A percentile compares a stretch with the other conserved stretches of the same genome.
These are phyloP conservation scores for Tenrec ecaudatus DNA, from an alignment of 2,113 vertebrate species.

Conservation along the genomic window DNA sequence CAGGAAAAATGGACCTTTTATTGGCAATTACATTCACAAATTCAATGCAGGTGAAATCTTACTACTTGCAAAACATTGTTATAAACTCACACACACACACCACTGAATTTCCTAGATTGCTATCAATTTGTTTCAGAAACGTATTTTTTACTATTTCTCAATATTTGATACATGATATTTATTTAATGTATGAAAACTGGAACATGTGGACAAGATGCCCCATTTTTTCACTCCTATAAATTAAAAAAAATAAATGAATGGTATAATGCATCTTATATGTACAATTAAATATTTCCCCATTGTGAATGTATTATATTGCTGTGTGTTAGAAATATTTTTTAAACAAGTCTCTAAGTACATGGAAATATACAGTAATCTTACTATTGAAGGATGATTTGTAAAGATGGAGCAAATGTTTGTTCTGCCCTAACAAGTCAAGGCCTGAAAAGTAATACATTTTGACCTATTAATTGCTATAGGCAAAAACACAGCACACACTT, in stretches of 20 bases:
- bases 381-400: neutral
- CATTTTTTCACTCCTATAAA: constrained; percentile 39
- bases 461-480: neutral
- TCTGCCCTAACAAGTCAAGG: neutral
- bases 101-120: neutral
- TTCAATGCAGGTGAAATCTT: constrained; percentile 50
- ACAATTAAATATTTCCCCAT: neutral
- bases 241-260: neutral
- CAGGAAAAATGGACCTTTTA: constrained; percentile 56
- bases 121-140: constrained; percentile 9
- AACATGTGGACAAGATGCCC: neutral
- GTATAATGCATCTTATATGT: neutral
- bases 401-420: neutral
- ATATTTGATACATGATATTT: neutral
- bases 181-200: constrained; percentile 20
- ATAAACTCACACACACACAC: neutral
- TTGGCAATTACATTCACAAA: constrained; percentile 51
- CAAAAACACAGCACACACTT: constrained; percentile 31
- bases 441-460: neutral
- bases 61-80: constrained; percentile 23
- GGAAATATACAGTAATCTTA: neutral
- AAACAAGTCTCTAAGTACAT: neutral
- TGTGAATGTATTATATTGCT: neutral
- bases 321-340: neutral
- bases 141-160: constrained; percentile 21